Conservation (phyloP, 2,797 vertebrate species). For the Cheirogaleus major region DNA sequence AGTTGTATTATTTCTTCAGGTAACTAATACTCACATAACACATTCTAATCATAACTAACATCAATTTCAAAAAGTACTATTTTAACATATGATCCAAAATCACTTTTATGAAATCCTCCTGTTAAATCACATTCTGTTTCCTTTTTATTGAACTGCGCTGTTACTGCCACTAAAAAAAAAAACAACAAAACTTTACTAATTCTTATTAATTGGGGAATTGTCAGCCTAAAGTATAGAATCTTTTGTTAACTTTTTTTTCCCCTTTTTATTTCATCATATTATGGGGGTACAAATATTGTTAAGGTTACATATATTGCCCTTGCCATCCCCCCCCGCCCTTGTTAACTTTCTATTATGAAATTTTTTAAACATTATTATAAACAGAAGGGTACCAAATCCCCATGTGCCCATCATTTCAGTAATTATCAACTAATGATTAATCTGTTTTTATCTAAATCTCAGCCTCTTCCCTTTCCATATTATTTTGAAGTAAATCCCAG, state of each 20-base stretch:
- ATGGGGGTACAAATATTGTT: no score
- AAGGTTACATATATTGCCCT: no score
- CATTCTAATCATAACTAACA: not conserved
- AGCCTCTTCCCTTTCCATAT: not conserved
- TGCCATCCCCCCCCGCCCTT: not conserved
- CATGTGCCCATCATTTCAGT: not conserved
- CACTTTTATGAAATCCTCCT: not conserved
- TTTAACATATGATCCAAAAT: not conserved
- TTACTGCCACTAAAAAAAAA: not conserved
- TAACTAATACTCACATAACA: not conserved
- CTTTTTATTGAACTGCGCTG: not conserved
- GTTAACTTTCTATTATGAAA: not conserved
- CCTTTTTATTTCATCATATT: no score
- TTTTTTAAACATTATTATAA: not conserved
- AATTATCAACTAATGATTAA: not conserved
- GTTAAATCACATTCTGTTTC: not conserved
- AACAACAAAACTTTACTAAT: not conserved
- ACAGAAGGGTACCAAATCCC: not conserved
- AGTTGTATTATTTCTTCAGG: not conserved
- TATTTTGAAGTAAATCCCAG: not conserved
- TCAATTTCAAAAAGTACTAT: not conserved
- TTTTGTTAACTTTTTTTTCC: not conserved
- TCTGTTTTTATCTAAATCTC: conserved; percentile 13
- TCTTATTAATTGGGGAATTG: conserved; percentile 2
- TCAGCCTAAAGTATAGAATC: not conserved